Evolutionary conservation across 2,113 vertebrate genomes (phyloP).

Genomic region (Odocoileus virginianus): DNA sequence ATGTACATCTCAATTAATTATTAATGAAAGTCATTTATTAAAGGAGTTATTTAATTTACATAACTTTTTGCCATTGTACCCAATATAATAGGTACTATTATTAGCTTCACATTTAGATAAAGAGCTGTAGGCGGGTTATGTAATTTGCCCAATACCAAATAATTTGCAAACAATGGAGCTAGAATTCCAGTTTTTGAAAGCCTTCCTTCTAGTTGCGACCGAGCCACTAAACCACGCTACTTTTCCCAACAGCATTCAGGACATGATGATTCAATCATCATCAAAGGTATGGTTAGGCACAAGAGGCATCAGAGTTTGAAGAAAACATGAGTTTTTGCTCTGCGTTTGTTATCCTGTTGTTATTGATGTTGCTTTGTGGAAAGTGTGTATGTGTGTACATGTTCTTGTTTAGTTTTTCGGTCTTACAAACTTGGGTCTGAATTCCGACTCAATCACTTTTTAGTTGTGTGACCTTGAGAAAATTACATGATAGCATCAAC

Average conservation of each 20-base stretch:
- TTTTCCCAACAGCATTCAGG: neutral
- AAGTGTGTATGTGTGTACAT: neutral
- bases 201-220: neutral
- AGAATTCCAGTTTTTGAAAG: neutral
- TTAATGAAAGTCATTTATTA: neutral
- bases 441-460: neutral
- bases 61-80: neutral
- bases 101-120: neutral
- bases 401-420: neutral
- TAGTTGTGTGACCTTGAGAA: conserved; percentile 2
- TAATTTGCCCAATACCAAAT: neutral
- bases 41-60: neutral
- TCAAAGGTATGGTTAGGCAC: neutral
- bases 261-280: neutral
- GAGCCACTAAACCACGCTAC: neutral
- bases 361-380: neutral
- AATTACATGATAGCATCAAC: neutral
- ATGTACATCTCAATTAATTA: neutral
- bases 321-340: neutral
- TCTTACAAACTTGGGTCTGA: neutral
- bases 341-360: neutral
- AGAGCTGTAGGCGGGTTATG: neutral
- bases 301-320: neutral
- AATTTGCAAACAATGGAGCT: neutral
- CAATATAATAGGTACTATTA: neutral